Evolutionary conservation across 2,113 vertebrate genomes (phyloP).

Genomic region (Piliocolobus tephrosceles): DNA sequence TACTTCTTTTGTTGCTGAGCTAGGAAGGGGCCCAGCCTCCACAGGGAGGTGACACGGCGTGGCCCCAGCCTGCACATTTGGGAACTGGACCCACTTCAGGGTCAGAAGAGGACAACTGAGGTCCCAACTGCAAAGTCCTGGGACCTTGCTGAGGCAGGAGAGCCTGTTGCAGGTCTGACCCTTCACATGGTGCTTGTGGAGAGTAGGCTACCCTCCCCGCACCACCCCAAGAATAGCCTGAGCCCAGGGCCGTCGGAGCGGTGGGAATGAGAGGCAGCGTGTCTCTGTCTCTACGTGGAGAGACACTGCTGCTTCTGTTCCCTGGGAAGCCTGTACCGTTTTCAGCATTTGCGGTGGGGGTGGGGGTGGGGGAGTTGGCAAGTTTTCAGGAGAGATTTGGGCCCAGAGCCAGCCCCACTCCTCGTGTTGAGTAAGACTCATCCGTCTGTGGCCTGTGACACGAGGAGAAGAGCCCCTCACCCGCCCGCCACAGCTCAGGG

Average conservation of each 20-base stretch:
- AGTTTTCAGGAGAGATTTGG: neutral
- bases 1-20: neutral
- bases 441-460: neutral
- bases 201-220: neutral
- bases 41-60: neutral
- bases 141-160: neutral
- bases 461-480: neutral
- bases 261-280: too few relatives aligned
- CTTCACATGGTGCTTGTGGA: neutral
- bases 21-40: neutral
- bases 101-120: too few relatives aligned
- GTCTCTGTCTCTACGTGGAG: too few relatives aligned
- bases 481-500: neutral
- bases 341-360: too few relatives aligned
- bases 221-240: neutral
- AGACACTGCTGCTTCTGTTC: neutral
- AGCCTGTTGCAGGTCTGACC: too few relatives aligned
- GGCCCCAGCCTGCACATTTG: neutral
- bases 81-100: neutral
- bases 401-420: neutral
- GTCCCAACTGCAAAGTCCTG: too few relatives aligned
- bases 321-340: neutral
- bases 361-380: neutral
- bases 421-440: neutral
- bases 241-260: fast-evolving